A percentile compares a stretch with the other conserved stretches of the same genome.
These are phyloP conservation scores for Dinocampus coccinellae DNA, from an alignment of 2,888 invertebrate genomes.

Conservation along the genomic window DNA sequence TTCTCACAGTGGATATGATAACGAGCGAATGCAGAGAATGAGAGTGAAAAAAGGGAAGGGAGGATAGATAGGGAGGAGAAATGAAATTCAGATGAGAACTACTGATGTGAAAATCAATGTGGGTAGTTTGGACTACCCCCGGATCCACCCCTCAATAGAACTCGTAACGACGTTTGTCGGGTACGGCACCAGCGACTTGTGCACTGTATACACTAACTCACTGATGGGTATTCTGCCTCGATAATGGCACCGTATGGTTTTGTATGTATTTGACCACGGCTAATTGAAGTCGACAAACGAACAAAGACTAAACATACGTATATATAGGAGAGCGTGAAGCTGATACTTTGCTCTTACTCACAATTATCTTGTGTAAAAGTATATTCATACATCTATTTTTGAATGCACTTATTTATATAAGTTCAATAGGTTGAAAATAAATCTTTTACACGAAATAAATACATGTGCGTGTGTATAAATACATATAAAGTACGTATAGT, in stretches of 20 bases:
- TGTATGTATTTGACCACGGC: conserved; percentile 1
- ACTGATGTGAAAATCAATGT: conserved; percentile 9
- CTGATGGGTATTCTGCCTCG: conserved; percentile 1
- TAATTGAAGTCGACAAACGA: conserved; percentile 27
- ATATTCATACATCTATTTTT: no score
- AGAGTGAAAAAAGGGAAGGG: neutral
- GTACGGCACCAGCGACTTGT: neutral
- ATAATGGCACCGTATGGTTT: conserved; percentile 21
- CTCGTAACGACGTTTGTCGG: conserved; percentile 23
- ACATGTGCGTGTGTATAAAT: neutral
- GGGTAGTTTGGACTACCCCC: neutral
- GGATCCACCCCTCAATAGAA: neutral
- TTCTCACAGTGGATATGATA: neutral
- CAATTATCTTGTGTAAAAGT: neutral
- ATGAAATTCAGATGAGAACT: neutral
- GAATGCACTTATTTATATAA: no score
- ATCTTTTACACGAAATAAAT: no score
- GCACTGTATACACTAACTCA: conserved; percentile 10
- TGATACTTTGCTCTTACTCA: neutral
- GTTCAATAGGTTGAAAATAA: no score
- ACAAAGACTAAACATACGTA: neutral
- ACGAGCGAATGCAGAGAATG: neutral
- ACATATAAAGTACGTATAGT: neutral
- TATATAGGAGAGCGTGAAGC: neutral
- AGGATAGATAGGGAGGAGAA: neutral